Evolutionary conservation across 53 echinoderm and acorn worm species (phyloP).

Genomic region (Paelopatides confundens): DNA sequence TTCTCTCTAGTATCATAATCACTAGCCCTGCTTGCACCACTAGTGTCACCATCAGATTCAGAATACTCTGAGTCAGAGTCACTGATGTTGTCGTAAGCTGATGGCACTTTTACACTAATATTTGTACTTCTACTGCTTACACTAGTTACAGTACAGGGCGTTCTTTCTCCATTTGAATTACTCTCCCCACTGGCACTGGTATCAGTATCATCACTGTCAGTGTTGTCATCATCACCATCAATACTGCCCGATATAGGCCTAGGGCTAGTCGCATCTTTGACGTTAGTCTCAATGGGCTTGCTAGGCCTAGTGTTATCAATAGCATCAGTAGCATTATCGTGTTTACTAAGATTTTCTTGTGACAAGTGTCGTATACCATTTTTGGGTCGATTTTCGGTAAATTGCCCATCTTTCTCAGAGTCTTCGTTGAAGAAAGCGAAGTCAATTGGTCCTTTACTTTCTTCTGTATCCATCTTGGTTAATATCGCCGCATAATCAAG

Average conservation of each 20-base stretch:
- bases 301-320: slow-evolving; percentile 48
- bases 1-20: slow-evolving; percentile 23
- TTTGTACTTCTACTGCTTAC: slow-evolving; percentile 83
- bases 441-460: slow-evolving; percentile 75
- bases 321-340: not conserved
- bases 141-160: slow-evolving; percentile 49
- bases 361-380: slow-evolving; percentile 12
- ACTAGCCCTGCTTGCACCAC: slow-evolving; percentile 15
- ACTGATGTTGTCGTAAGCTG: slow-evolving; percentile 61
- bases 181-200: slow-evolving; percentile 53
- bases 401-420: not conserved
- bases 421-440: slow-evolving; percentile 88
- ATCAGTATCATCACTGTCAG: slow-evolving; percentile 22
- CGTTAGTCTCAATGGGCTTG: not conserved
- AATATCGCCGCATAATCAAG: not conserved
- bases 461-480: slow-evolving; percentile 56
- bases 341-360: not conserved
- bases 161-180: slow-evolving; percentile 46
- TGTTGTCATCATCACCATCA: not conserved
- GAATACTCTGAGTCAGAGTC: slow-evolving; percentile 74
- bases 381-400: slow-evolving; percentile 4
- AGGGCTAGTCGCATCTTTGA: not conserved
- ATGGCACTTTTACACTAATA: slow-evolving; percentile 84
- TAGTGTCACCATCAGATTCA: slow-evolving; percentile 23
- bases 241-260: slow-evolving; percentile 10